Percentiles rank a stretch among this genome's conserved stretches.
Evolutionary conservation across 92 coral and sea anemone species (phyloP).

Genomic region (Virgularia gustaviana): DNA sequence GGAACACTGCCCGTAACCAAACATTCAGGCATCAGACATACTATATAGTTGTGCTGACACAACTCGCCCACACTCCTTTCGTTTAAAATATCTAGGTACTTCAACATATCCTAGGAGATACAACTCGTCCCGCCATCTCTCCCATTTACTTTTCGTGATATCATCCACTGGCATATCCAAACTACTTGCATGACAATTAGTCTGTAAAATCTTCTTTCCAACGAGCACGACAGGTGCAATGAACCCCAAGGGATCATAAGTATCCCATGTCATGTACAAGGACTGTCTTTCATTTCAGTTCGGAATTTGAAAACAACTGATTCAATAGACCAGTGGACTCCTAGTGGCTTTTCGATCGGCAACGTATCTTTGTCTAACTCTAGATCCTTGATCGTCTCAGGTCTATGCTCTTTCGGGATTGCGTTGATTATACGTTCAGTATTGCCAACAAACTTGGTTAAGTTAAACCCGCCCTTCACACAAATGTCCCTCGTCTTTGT

Average conservation of each 20-base stretch:
- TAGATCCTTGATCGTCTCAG: constrained; percentile 42
- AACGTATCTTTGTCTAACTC: constrained; percentile 32
- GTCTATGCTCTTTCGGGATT: constrained; percentile 43
- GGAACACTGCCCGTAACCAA: constrained; percentile 59
- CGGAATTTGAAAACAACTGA: constrained; percentile 45
- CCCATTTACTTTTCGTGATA: constrained; percentile 40
- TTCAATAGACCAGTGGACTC: constrained; percentile 54
- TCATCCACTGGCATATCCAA: constrained; percentile 49
- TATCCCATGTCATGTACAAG: constrained; percentile 49
- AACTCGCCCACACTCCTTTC: constrained; percentile 44
- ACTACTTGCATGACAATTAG: too few species aligned
- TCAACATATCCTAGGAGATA: constrained; percentile 34
- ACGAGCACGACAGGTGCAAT: too few species aligned
- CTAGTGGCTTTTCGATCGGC: constrained; percentile 46
- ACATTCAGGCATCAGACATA: constrained; percentile 55
- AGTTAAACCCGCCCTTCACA: too few species aligned
- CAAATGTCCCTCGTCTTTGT: too few species aligned
- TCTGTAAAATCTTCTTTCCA: too few species aligned
- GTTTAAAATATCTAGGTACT: constrained; percentile 57
- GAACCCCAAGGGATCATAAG: too few species aligned
- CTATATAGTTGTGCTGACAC: constrained; percentile 49
- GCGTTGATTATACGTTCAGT: constrained; percentile 27
- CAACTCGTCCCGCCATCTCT: constrained; percentile 50
- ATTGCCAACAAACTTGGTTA: constrained; percentile 50
- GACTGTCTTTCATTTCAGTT: constrained; percentile 38